Evolutionary conservation across 2,113 vertebrate genomes (phyloP).

Genomic region (Tenrec ecaudatus): DNA sequence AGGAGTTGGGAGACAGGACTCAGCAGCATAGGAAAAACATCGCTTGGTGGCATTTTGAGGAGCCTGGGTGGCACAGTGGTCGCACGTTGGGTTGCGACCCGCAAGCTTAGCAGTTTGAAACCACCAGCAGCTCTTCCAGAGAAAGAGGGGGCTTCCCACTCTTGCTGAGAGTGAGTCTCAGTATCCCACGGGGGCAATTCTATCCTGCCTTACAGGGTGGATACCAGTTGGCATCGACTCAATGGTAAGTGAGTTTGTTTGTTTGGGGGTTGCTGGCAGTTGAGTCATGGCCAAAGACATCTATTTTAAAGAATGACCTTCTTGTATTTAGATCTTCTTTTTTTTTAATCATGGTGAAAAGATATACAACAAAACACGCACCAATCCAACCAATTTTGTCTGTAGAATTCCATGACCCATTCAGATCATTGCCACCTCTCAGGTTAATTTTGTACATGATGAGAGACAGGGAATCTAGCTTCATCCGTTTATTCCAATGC

Average conservation of each 20-base stretch:
- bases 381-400: neutral
- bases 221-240: too few relatives aligned
- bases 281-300: neutral
- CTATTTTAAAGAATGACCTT: neutral
- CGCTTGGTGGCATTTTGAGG: too few relatives aligned
- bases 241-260: too few relatives aligned
- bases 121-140: too few relatives aligned
- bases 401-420: neutral
- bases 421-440: neutral
- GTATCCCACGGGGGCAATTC: too few relatives aligned
- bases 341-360: neutral
- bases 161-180: too few relatives aligned
- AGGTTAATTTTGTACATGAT: neutral
- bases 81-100: too few relatives aligned
- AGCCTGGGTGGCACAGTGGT: too few relatives aligned
- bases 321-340: neutral
- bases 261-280: too few relatives aligned
- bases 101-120: too few relatives aligned
- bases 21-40: neutral
- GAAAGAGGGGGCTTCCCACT: too few relatives aligned
- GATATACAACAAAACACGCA: neutral
- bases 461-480: neutral
- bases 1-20: neutral
- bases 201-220: too few relatives aligned
- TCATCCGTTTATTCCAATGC: neutral